Evolutionary conservation across 2,797 vertebrate species (phyloP).

Genomic region (Syncerus caffer): DNA sequence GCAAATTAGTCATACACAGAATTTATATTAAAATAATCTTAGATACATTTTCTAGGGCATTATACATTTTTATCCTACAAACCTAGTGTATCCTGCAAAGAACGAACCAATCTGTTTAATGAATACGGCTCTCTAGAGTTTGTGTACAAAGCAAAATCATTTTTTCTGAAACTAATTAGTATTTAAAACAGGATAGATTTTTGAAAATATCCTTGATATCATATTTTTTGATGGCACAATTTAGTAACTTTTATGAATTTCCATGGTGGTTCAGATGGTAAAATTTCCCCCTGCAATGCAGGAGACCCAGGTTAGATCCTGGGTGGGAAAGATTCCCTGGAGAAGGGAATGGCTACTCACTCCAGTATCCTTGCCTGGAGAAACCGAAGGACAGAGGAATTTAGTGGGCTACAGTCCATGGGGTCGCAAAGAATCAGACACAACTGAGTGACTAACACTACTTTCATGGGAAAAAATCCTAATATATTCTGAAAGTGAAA

Average conservation of each 20-base stretch:
- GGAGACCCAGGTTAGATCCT: not conserved
- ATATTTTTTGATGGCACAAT: not conserved
- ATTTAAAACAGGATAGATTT: slow-evolving; percentile 41
- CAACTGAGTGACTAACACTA: not conserved
- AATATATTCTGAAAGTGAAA: not conserved
- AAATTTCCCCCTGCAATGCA: not conserved
- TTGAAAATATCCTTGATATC: slow-evolving; percentile 32
- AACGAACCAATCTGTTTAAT: slow-evolving; percentile 47
- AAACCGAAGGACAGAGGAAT: not conserved
- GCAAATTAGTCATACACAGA: slow-evolving; percentile 33
- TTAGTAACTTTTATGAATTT: not conserved
- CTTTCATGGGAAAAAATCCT: not conserved
- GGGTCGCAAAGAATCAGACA: not conserved
- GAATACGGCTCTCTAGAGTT: slow-evolving; percentile 30
- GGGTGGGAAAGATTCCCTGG: not conserved
- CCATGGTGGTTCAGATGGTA: not conserved
- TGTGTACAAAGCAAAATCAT: slow-evolving; percentile 28
- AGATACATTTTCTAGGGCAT: slow-evolving; percentile 12
- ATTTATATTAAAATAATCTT: slow-evolving; percentile 37
- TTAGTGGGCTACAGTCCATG: not conserved
- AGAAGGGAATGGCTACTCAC: not conserved
- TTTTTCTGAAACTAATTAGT: slow-evolving; percentile 56
- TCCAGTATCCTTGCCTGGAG: not conserved
- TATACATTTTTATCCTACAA: slow-evolving; percentile 29
- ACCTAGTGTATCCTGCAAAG: slow-evolving; percentile 12